These are phyloP conservation scores for Distichodus sexfasciatus DNA, from an alignment of 2,797 vertebrate genomes.

Conservation along the genomic window DNA sequence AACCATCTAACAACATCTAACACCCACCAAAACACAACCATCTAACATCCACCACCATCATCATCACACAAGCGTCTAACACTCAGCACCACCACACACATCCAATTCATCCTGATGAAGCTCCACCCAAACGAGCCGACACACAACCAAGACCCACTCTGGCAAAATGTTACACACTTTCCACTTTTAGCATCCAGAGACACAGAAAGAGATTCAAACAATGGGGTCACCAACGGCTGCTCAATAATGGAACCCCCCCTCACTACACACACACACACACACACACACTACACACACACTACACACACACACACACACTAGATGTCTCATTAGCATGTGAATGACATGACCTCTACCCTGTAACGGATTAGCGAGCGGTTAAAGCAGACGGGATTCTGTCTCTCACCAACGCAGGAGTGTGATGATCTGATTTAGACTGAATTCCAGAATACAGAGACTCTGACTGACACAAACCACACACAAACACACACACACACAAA, in stretches of 20 bases:
- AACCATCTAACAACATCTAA: no score
- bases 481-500: neutral
- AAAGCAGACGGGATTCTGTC: conserved; percentile 24
- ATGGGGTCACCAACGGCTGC: conserved; percentile 41
- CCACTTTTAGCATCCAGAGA: neutral
- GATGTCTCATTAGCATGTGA: conserved; percentile 48
- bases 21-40: no score
- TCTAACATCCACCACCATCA: no score
- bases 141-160: no score
- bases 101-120: no score
- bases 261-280: conserved; percentile 23
- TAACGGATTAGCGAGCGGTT: conserved; percentile 41
- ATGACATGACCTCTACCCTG: conserved; percentile 48
- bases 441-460: conserved; percentile 9
- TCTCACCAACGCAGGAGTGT: conserved; percentile 27
- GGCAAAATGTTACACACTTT: no score
- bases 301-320: conserved; percentile 24
- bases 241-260: conserved; percentile 6
- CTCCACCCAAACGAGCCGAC: no score
- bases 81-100: no score
- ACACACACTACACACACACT: conserved; percentile 8
- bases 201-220: conserved; percentile 12
- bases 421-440: neutral
- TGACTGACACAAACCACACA: neutral
- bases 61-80: no score